Evolutionary conservation across 2,113 vertebrate genomes (phyloP).

Genomic region (Neotragus moschatus): DNA sequence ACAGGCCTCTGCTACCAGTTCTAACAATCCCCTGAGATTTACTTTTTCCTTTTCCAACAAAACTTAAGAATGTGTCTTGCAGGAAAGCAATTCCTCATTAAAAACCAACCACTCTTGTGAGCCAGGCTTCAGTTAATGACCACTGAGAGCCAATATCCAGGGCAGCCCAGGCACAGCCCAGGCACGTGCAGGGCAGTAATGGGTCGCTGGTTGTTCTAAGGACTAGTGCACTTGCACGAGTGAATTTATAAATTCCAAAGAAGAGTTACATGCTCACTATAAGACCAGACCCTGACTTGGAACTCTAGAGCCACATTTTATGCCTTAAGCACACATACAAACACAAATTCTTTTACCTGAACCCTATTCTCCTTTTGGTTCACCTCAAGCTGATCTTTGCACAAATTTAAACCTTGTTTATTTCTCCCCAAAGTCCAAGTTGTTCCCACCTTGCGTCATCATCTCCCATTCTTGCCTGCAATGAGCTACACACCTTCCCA

Average conservation of each 20-base stretch:
- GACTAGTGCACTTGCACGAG: not conserved
- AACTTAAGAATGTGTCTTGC: conserved; percentile 51
- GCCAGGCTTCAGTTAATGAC: not conserved
- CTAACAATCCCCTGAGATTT: conserved; percentile 38
- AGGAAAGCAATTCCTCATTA: conserved; percentile 31
- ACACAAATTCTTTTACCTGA: not conserved
- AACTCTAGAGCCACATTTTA: not conserved
- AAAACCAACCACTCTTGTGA: not conserved
- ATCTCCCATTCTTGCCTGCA: not conserved
- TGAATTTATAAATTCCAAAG: not conserved
- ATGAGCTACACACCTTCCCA: not conserved
- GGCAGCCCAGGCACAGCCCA: not conserved
- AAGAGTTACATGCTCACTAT: not conserved
- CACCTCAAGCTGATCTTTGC: not conserved
- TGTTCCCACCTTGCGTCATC: not conserved
- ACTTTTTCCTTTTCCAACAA: conserved; percentile 57
- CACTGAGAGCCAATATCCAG: not conserved
- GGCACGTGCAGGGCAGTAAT: not conserved
- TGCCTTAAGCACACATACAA: not conserved
- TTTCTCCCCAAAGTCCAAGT: not conserved
- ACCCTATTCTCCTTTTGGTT: not conserved
- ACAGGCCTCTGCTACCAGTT: conserved; percentile 37
- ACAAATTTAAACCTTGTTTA: not conserved
- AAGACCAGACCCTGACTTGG: not conserved
- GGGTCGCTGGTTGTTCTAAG: not conserved